Evolutionary conservation across 2,888 invertebrate genomes (phyloP), one percentile per base, ranked within the genome.

Genomic region (Resseliella maxima): DNA sequence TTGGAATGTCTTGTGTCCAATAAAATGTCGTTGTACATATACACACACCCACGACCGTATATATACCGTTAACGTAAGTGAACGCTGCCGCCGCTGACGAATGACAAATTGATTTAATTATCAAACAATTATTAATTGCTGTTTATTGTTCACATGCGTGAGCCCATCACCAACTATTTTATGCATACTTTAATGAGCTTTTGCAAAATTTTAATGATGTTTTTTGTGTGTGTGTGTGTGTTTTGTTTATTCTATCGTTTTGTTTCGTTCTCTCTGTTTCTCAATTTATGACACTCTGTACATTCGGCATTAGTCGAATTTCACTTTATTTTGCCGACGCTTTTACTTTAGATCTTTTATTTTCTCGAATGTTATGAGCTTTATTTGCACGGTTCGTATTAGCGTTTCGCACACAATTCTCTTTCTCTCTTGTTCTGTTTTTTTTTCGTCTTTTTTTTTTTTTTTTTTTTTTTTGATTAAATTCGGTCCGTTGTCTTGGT

Each of bases 61-160:
- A n/a, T n/a, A n/a, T n/a, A n/a, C n/a, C n/a, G n/a, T n/a, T n/a
- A n/a, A n/a, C n/a, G n/a, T n/a, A n/a, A n/a, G n/a, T 27, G 18
- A 72, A 31, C 35, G 15, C n/a, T n/a, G n/a, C n/a, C n/a, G n/a
- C n/a, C 24, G 12, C 38, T 83, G 83, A 38, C 83, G 24, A 83
- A 83, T 83, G 83, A 83, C 38, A 83, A 83, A 83, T 83, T 83
- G 38, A 83, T 83, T 83, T 38, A 83, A 83, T 83, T 38, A 83
- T 38, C 2, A 83, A 36, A 35, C 2, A 83, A 38, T 83, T 83
- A 38, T 83, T 83, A 83, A 38, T 83, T 83, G 38, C n/a, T n/a
- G 83, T 38, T 83, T n/a, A 83, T 83, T 38, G 83, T 83, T 36
- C 12, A 38, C 8, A 36, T 83, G 38, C n/a, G n/a, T 83, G n/a